Base-by-base conservation (phyloP, 2,888 invertebrate species). In the Euproctis similis region DNA sequence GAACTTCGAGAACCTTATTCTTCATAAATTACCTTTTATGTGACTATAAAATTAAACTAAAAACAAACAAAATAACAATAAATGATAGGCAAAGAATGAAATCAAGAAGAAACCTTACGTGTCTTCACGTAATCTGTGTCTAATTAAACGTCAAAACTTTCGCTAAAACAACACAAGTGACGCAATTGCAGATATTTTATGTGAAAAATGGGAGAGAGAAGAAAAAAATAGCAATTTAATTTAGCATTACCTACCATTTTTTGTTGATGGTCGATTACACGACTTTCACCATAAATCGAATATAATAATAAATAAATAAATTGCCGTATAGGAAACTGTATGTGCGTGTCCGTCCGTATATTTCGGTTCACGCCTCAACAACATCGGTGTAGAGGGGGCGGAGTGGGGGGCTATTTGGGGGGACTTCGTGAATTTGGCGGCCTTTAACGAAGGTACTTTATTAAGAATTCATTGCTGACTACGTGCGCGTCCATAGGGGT, bases 381-480 rank as follows among this genome's bases (percentile, higher is more conserved):
- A 62, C 63, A 58, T 58, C 51, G n/a, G n/a, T n/a, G n/a, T n/a
- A n/a, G n/a, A n/a, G n/a, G n/a, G n/a, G n/a, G n/a, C n/a, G n/a
- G n/a, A n/a, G n/a, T n/a, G n/a, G n/a, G n/a, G n/a, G n/a, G n/a
- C n/a, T n/a, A n/a, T n/a, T n/a, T n/a, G n/a, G n/a, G n/a, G n/a
- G 59, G 57, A 58, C 54, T 57, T 59, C 56, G 64, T 73, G 67
- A 76, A 76, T 76, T 73, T 74, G 66, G 75, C 78, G 78, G 75
- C 81, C 78, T 82, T 84, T 78, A 72, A 74, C 70, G 70, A 64
- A 67, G 59, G 59, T 52, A 50, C 51, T 63, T 73, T 70, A 76
- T 84, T 72, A 84, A 64, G 36, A 60, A 81, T 82, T 76, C 77
- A 82, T 76, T 58, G 73, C 60, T 54, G 61, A 69, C 70, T 64